Evolutionary conservation across 2,888 invertebrate species (phyloP).

Genomic region (Apotomis betuletana): DNA sequence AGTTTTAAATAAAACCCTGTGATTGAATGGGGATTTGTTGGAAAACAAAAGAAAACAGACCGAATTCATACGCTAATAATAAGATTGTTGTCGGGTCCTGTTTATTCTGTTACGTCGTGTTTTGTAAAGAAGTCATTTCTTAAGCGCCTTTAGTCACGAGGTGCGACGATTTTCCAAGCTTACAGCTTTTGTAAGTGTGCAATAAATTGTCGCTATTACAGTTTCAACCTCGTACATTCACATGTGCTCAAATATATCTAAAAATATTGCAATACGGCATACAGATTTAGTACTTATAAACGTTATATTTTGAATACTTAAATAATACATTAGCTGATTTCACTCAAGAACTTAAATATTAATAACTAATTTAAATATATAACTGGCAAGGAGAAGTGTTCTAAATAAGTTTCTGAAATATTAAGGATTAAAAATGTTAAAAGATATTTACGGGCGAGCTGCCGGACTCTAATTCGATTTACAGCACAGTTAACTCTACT

Average conservation of each 20-base stretch:
- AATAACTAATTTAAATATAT: background rate
- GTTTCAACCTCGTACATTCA: conserved; percentile 58
- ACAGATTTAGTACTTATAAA: background rate
- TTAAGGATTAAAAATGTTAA: conserved; percentile 48
- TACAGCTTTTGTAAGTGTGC: conserved; percentile 49
- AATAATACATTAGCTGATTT: background rate
- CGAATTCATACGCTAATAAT: conserved; percentile 15
- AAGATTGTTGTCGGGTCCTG: conserved; percentile 20
- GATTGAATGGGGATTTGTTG: conserved; percentile 22
- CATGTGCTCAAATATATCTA: conserved; percentile 42
- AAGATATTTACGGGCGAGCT: conserved; percentile 50
- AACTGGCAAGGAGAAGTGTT: conserved; percentile 18
- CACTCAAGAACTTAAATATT: background rate
- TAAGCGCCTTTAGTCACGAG: conserved; percentile 56
- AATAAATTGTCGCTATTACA: conserved; percentile 67
- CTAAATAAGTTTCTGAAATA: conserved; percentile 38
- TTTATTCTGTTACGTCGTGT: conserved; percentile 40
- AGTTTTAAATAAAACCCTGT: conserved; percentile 29
- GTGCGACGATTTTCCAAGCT: conserved; percentile 60
- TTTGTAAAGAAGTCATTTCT: conserved; percentile 54
- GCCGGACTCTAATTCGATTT: conserved; percentile 51
- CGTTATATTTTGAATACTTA: too few relatives aligned
- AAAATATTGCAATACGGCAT: background rate
- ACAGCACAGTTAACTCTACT: conserved; percentile 49
- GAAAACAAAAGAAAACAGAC: conserved; percentile 20